These are phyloP conservation scores for Neolamprologus brichardi DNA, from an alignment of 2,113 vertebrate genomes.

Conservation along the genomic window DNA sequence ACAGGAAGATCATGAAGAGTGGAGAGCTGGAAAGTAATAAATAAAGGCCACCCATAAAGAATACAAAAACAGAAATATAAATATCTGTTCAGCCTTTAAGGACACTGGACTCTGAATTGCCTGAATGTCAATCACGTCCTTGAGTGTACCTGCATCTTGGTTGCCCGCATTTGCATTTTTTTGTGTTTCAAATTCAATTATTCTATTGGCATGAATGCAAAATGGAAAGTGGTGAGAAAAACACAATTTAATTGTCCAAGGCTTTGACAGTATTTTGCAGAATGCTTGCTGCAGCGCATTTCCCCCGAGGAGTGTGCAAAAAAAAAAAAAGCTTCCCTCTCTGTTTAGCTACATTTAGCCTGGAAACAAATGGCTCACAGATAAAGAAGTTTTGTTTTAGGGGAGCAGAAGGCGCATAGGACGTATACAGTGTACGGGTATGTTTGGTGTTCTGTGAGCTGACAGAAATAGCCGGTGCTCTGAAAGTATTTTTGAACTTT, in stretches of 20 bases:
- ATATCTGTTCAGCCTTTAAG: neutral
- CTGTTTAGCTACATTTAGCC: neutral
- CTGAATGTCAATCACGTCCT: neutral
- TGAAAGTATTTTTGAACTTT: neutral
- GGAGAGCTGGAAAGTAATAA: neutral
- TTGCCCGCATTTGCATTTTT: neutral
- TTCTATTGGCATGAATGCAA: neutral
- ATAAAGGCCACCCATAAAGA: neutral
- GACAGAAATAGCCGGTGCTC: neutral
- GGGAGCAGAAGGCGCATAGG: neutral
- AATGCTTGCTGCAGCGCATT: neutral
- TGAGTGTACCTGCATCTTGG: neutral
- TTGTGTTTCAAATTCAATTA: neutral
- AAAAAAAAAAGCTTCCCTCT: neutral
- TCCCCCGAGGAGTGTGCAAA: neutral
- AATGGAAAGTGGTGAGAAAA: neutral
- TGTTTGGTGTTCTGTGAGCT: neutral
- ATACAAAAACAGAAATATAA: conserved; percentile 18
- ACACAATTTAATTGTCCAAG: neutral
- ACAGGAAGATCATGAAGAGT: neutral
- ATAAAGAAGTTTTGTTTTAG: neutral
- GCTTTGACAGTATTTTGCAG: neutral
- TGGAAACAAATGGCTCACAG: neutral
- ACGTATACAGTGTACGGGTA: neutral
- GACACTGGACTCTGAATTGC: neutral